Evolutionary conservation across 1,140 invertebrate species (phyloP), one percentile per base, ranked within the genome.

Genomic region (Capitella teleta): DNA sequence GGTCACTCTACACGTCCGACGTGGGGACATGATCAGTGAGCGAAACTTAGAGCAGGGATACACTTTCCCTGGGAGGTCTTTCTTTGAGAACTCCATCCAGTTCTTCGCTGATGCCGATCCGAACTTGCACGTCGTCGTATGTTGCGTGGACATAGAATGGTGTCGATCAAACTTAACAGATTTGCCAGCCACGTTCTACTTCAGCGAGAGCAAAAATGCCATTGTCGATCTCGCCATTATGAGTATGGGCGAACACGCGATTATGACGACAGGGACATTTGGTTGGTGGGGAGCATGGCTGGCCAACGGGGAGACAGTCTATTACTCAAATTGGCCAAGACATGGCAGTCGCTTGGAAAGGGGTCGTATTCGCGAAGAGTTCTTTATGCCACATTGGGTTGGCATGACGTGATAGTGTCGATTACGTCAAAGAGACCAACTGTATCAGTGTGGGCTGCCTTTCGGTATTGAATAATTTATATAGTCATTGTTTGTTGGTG

Each of bases 171-270:
- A 48, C 18, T 14, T 53, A 10, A 16, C 18, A 16, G 36, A 23
- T 12, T 6, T 30, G 28, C 21, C n/a, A n/a, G n/a, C n/a, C n/a
- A n/a, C 14, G 36, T 53, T 43, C n/a, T 41, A 1, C 43, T 37
- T 23, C 42, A 23, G 3, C 30, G 19, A 4, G 3, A 21, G n/a
- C 24, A 28, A 10, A n/a, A 16, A 26, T n/a, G 38, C 26, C 3
- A 26, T 37, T 12, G 24, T 14, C 10, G 81, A 82, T 65, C 61
- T 82, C 49, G 79, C 79, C 18, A 72, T 82, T 34, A 67, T 82
- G 56, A 71, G 78, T n/a, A 63, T 73, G 3, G 58, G 58, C 41
- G 53, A 60, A 16, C 58, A 60, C 42, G 54, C 19, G 26, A 56
- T 60, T 16, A 47, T 60, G 5, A 49, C 58, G 19, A 40, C 37